Conservation (phyloP, 2,797 vertebrate genomes). For the Hephaestus fuliginosus region DNA sequence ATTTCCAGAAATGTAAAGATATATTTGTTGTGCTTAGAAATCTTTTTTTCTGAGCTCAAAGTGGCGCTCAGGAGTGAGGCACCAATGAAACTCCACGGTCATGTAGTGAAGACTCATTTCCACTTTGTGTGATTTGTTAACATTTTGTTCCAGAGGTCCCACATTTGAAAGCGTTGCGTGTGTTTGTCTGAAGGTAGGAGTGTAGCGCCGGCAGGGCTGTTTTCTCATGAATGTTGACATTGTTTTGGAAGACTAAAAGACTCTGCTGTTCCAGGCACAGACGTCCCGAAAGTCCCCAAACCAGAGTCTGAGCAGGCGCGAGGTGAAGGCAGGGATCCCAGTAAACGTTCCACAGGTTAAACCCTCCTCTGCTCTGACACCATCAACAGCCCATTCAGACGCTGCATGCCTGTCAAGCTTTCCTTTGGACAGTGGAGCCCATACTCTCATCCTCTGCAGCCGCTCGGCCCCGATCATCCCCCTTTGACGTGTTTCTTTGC, state of each 20-base stretch:
- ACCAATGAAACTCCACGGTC: neutral
- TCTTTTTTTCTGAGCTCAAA: too few relatives aligned
- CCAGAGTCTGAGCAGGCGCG: constrained; percentile 89
- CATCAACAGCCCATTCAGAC: constrained; percentile 41
- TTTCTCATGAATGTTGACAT: constrained; percentile 21
- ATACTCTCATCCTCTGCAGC: constrained; percentile 23
- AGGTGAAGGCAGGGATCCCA: constrained; percentile 86
- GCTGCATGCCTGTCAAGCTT: constrained; percentile 60
- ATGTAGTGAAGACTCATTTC: neutral
- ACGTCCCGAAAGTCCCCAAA: constrained; percentile 88
- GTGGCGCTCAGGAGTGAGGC: neutral
- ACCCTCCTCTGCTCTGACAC: constrained; percentile 18
- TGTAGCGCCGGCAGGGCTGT: constrained; percentile 10
- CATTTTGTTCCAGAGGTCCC: constrained; percentile 47
- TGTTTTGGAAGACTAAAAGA: constrained; percentile 43
- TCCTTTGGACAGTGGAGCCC: constrained; percentile 15
- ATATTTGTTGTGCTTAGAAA: neutral
- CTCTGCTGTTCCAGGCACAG: constrained; percentile 77
- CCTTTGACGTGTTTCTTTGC: constrained; percentile 25
- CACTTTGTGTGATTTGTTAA: constrained; percentile 27
- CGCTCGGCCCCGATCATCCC: constrained; percentile 12
- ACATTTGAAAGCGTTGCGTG: constrained; percentile 25
- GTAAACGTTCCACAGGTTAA: constrained; percentile 89
- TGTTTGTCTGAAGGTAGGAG: constrained; percentile 42
- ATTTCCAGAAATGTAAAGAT: neutral